Evolutionary conservation across 2,888 invertebrate genomes (phyloP).

Genomic region (Seira sanloemensis): DNA sequence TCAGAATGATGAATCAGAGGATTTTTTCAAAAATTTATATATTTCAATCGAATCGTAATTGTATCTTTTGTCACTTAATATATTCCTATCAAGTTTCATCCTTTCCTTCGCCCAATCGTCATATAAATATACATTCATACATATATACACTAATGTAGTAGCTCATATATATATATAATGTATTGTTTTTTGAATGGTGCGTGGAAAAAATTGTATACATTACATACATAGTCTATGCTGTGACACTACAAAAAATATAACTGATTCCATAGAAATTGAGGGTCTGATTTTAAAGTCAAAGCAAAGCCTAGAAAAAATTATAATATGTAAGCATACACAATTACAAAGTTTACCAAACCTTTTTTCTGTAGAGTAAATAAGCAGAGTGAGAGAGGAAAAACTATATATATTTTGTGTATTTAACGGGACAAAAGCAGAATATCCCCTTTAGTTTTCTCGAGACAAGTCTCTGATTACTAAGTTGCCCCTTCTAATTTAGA

Average conservation of each 20-base stretch:
- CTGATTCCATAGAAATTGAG: constrained; percentile 58
- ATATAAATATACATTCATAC: not conserved
- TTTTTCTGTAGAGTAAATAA: not conserved
- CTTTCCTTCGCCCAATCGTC: not conserved
- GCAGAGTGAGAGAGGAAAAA: not conserved
- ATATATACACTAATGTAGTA: not conserved
- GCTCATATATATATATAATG: too few species aligned
- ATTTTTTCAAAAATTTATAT: not conserved
- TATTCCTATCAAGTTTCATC: not conserved
- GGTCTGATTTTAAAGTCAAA: constrained; percentile 58
- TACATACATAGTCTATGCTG: too few species aligned
- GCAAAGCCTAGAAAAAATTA: constrained; percentile 38
- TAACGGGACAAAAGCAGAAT: not conserved
- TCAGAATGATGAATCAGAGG: constrained; percentile 13
- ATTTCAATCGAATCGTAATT: not conserved
- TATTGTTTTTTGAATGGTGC: constrained; percentile 17
- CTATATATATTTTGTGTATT: not conserved
- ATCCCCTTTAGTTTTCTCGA: not conserved
- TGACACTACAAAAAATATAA: constrained; percentile 12
- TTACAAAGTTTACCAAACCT: not conserved
- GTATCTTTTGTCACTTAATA: not conserved
- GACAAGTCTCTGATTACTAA: too few species aligned
- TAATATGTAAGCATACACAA: not conserved
- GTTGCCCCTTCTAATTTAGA: too few species aligned
- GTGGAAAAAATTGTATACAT: not conserved